Conservation (phyloP, 2,888 invertebrate species). For the Amblyteles armatorius region DNA sequence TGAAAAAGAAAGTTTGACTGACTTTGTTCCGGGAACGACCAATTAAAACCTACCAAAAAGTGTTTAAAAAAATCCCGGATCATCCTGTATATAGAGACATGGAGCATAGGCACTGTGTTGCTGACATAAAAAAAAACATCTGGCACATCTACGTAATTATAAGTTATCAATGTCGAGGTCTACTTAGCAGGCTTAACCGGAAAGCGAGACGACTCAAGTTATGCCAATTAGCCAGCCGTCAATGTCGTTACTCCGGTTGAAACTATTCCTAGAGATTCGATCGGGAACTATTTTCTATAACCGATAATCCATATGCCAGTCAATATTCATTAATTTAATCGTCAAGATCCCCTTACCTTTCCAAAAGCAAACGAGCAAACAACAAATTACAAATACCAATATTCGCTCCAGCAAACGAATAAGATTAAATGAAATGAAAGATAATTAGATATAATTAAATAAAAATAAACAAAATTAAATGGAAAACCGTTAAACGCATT, state of each 20-base stretch:
- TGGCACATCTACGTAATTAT: slow-evolving; percentile 58
- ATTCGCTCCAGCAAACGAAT: neutral
- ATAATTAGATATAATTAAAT: neutral
- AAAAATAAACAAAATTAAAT: neutral
- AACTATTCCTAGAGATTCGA: slow-evolving; percentile 10
- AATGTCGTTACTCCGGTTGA: slow-evolving; percentile 17
- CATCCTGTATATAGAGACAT: neutral
- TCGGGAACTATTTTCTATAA: slow-evolving; percentile 3
- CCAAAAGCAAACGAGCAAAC: neutral
- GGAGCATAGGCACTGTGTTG: too few relatives aligned
- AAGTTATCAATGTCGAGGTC: slow-evolving; percentile 40
- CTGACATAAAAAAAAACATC: neutral
- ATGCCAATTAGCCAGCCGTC: slow-evolving; percentile 52
- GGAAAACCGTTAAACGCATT: neutral
- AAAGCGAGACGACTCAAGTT: slow-evolving; percentile 63
- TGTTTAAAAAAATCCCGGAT: neutral
- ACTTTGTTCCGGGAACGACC: neutral
- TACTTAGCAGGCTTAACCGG: slow-evolving; percentile 59
- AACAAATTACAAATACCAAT: neutral
- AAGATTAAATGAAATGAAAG: neutral
- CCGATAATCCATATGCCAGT: neutral
- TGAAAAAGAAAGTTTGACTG: too few relatives aligned
- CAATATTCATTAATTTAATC: neutral
- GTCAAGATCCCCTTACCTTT: neutral
- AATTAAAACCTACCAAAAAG: neutral